Evolutionary conservation across 2,113 vertebrate species (phyloP).

Genomic region (Mionectes macconnelli): DNA sequence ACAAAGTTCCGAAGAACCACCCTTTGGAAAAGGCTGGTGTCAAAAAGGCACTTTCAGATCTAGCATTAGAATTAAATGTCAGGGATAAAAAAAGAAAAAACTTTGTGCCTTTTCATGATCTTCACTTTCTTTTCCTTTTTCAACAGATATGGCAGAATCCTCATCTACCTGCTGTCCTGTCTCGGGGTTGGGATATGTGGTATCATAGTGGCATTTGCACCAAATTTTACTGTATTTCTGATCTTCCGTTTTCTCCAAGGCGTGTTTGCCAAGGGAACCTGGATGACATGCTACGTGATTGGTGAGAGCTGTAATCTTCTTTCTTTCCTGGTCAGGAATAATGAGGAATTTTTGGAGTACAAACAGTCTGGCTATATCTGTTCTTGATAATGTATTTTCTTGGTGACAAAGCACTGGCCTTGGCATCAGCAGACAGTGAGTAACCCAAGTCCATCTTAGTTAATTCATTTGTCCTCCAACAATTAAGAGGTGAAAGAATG

Average conservation of each 20-base stretch:
- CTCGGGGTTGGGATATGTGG: constrained; percentile 84
- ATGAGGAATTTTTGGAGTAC: neutral
- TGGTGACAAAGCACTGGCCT: neutral
- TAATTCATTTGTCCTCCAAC: neutral
- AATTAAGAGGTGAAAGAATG: neutral
- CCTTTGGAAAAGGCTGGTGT: neutral
- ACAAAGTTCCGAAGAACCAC: neutral
- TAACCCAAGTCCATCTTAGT: neutral
- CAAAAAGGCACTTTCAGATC: neutral
- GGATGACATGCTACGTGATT: constrained; percentile 91
- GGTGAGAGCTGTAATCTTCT: constrained; percentile 73
- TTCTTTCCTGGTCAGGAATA: neutral
- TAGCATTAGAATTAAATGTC: neutral
- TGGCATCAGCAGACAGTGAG: neutral
- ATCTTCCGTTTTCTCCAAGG: constrained; percentile 90
- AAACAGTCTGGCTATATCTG: neutral
- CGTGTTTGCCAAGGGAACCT: constrained; percentile 90
- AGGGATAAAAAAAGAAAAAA: neutral
- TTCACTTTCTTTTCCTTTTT: neutral
- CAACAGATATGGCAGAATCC: constrained; percentile 87
- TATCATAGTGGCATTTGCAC: constrained; percentile 85
- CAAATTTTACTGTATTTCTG: constrained; percentile 83
- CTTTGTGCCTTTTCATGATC: neutral
- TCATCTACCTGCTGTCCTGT: constrained; percentile 85
- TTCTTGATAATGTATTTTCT: neutral